Evolutionary conservation across 2,797 vertebrate genomes (phyloP).

Genomic region (Centropyge bicolor): DNA sequence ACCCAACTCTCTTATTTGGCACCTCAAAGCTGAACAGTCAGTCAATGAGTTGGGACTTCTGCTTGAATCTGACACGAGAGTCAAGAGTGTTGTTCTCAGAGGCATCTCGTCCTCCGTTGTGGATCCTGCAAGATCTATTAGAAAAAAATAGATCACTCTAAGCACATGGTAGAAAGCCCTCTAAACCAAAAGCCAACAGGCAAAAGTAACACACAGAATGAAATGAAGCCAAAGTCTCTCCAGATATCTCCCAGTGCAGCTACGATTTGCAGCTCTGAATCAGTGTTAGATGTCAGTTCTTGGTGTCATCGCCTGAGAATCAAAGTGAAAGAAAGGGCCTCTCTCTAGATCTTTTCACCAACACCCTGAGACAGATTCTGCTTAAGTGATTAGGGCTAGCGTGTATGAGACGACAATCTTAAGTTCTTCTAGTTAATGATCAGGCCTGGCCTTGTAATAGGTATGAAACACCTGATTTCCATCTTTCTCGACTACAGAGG

Average conservation of each 20-base stretch:
- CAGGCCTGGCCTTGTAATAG: slow-evolving; percentile 40
- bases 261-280: not conserved
- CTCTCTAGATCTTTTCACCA: slow-evolving; percentile 1
- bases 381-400: not conserved
- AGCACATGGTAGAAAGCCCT: not conserved
- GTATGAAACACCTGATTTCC: slow-evolving; percentile 60
- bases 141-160: not conserved
- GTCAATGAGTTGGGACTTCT: not conserved
- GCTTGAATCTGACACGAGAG: not conserved
- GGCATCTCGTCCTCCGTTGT: not conserved
- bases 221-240: not conserved
- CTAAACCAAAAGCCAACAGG: not conserved
- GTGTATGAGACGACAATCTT: slow-evolving; percentile 4
- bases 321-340: slow-evolving; percentile 4
- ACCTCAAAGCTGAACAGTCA: slow-evolving; percentile 17
- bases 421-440: slow-evolving; percentile 38
- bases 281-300: not conserved
- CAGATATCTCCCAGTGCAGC: not conserved
- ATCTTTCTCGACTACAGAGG: slow-evolving; percentile 51
- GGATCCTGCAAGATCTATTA: not conserved
- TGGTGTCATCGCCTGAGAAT: not conserved
- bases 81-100: slow-evolving; percentile 11
- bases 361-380: not conserved
- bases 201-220: not conserved
- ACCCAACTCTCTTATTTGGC: slow-evolving; percentile 11